Conservation (phyloP, 2,797 vertebrate genomes). For the Falco novaeseelandiae region DNA sequence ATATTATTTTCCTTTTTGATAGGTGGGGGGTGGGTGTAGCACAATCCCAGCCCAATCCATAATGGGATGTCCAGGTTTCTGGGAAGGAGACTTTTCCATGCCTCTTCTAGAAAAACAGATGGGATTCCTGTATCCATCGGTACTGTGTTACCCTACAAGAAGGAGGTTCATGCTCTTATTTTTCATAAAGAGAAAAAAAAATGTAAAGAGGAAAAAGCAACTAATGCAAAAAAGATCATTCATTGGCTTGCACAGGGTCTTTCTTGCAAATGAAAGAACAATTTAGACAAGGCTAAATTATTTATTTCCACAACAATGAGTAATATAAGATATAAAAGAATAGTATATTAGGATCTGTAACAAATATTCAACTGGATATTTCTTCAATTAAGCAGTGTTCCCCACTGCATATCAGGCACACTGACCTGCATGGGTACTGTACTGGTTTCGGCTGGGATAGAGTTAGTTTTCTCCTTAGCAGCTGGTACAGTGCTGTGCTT, state of each 20-base stretch:
- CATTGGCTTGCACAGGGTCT: neutral
- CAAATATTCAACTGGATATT: neutral
- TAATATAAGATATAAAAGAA: neutral
- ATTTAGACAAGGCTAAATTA: neutral
- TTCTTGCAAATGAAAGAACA: neutral
- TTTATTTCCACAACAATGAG: neutral
- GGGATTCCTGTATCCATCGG: neutral
- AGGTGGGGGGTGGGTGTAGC: neutral
- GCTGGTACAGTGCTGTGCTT: too few relatives aligned
- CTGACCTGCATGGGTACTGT: neutral
- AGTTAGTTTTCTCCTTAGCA: too few relatives aligned
- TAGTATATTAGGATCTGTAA: neutral
- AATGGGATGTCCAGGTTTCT: neutral
- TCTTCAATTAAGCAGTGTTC: neutral
- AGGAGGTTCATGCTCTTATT: neutral
- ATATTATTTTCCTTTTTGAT: neutral
- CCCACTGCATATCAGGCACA: neutral
- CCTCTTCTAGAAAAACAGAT: neutral
- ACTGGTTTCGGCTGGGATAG: too few relatives aligned
- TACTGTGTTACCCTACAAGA: neutral
- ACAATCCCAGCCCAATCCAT: neutral
- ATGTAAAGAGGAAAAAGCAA: neutral
- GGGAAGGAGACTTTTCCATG: neutral
- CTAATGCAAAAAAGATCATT: neutral
- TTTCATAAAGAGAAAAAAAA: neutral